Evolutionary conservation across 2,888 invertebrate genomes (phyloP).

Genomic region (Xiphydria camelus): DNA sequence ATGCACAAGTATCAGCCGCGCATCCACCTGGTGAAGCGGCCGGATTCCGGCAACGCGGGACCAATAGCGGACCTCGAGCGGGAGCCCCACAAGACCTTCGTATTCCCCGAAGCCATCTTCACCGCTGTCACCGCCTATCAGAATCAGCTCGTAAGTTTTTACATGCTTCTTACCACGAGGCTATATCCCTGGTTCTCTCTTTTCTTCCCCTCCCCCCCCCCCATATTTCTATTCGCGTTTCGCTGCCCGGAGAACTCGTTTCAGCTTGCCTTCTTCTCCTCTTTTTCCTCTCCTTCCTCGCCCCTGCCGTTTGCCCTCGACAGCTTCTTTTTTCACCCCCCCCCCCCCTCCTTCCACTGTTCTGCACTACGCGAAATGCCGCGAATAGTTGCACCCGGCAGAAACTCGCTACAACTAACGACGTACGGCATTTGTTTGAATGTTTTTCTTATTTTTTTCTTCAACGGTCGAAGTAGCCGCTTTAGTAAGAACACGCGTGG

Average conservation of each 20-base stretch:
- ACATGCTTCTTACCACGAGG: not conserved
- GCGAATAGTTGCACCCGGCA: no score
- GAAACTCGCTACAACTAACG: no score
- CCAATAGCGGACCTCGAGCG: conserved; percentile 69
- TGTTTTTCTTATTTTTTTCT: no score
- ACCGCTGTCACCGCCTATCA: conserved; percentile 88
- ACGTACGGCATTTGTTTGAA: no score
- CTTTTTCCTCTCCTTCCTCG: conserved; percentile 1
- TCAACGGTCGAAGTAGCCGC: no score
- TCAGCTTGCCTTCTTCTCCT: conserved; percentile 15
- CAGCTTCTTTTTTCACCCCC: no score
- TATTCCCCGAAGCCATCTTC: conserved; percentile 81
- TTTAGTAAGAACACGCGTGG: no score
- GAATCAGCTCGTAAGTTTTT: conserved; percentile 76
- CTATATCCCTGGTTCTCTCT: conserved; percentile 33
- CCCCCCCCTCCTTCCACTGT: not conserved
- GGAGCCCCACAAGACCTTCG: conserved; percentile 76
- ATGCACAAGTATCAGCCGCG: conserved; percentile 86
- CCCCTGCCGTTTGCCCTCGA: conserved; percentile 14
- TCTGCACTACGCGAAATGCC: conserved; percentile 3
- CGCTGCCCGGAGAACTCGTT: not conserved
- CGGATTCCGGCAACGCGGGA: conserved; percentile 64
- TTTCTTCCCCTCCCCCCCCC: no score
- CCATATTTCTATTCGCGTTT: conserved; percentile 4
- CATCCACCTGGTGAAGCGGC: conserved; percentile 74